Evolutionary conservation across 2,888 invertebrate genomes (phyloP).

Genomic region (Platerodrilus igneus): DNA sequence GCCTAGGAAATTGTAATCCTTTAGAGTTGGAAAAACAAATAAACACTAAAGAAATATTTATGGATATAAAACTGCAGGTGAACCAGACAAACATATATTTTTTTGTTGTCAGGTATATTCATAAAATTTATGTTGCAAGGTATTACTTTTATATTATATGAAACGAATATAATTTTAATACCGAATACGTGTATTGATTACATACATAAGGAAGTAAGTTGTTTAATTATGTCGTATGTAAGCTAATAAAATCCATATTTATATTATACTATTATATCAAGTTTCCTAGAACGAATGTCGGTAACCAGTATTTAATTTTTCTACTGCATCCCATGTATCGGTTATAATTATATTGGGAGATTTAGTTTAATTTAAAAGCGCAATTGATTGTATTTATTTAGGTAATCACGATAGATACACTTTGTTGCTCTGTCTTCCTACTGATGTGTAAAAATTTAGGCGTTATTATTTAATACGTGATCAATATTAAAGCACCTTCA

Average conservation of each 20-base stretch:
- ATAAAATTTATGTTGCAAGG: conserved; percentile 26
- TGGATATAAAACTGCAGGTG: conserved; percentile 39
- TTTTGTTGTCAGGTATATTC: too few species aligned
- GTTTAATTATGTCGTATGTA: conserved; percentile 27
- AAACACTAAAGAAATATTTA: conserved; percentile 40
- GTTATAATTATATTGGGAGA: too few species aligned
- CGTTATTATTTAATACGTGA: too few species aligned
- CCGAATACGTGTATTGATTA: not conserved
- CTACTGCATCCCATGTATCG: too few species aligned
- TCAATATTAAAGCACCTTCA: too few species aligned
- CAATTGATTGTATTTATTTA: too few species aligned
- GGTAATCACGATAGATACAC: too few species aligned
- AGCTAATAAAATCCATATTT: conserved; percentile 28
- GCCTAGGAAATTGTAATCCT: conserved; percentile 31
- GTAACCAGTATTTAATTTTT: not conserved
- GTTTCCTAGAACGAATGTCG: conserved; percentile 8
- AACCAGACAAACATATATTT: conserved; percentile 35
- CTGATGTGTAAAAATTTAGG: too few species aligned
- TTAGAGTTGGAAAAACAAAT: conserved; percentile 33
- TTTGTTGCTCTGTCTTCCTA: too few species aligned
- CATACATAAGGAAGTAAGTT: conserved; percentile 29
- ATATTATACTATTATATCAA: conserved; percentile 25
- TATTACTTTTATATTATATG: conserved; percentile 18
- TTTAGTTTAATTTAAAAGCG: too few species aligned
- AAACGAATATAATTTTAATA: not conserved